phyloP scores from a whole-genome alignment of 2,888 invertebrate species.

The Pollenia griseotomentosa region DNA sequence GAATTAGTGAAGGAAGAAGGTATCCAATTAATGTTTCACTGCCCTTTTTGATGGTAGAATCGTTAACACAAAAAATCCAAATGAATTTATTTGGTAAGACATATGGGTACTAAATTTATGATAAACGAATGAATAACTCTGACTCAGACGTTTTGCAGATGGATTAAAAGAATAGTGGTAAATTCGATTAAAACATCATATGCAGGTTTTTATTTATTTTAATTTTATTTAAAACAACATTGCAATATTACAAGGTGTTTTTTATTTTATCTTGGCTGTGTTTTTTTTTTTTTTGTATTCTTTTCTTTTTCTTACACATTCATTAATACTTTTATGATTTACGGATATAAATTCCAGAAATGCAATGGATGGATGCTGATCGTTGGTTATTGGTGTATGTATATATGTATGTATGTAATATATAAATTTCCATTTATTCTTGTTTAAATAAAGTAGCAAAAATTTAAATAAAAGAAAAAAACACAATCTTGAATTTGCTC shows the following conservation, averaged over 20 bases:
- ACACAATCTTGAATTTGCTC: constrained; percentile 32
- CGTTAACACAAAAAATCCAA: background rate
- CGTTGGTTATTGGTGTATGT: constrained; percentile 17
- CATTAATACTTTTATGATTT: constrained; percentile 59
- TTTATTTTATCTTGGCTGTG: constrained; percentile 27
- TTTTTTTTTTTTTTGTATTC: background rate
- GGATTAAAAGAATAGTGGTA: background rate
- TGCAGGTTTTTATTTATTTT: background rate
- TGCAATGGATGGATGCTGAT: constrained; percentile 48
- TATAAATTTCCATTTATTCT: constrained; percentile 15
- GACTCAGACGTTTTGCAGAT: constrained; percentile 16
- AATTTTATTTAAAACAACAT: constrained; percentile 25
- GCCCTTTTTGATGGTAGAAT: too few species aligned
- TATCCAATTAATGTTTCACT: too few species aligned
- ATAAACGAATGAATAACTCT: background rate
- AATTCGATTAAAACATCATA: background rate
- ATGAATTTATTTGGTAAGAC: background rate
- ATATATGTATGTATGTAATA: background rate
- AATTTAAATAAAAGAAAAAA: background rate
- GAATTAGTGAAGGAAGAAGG: too few species aligned
- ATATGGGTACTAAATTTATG: background rate
- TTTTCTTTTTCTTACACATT: constrained; percentile 19
- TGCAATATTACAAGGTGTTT: constrained; percentile 23
- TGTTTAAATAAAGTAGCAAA: constrained; percentile 52
- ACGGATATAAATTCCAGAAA: constrained; percentile 49